Evolutionary conservation across 2,888 invertebrate species (phyloP), one percentile per base, ranked within the genome.

Genomic region (Perithous albicinctus): DNA sequence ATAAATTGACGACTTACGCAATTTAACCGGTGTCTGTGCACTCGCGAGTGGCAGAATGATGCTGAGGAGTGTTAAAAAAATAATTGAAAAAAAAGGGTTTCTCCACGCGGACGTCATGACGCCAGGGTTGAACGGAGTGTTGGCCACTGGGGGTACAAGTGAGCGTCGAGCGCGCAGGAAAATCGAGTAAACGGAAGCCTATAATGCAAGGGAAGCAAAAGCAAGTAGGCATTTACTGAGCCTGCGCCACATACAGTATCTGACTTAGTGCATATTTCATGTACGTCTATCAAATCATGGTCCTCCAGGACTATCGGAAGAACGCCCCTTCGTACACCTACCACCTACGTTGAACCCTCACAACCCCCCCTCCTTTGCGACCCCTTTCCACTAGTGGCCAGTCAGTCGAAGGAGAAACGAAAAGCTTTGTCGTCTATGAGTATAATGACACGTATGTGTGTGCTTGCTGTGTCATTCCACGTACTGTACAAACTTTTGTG

Each of bases 191-290:
- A 72, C 18, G 59, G 59, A n/a, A 63, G 10, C 26, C 29, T 12
- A 59, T 29, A 12, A 3, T 41, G 35, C 29, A 48, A 48, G 66
- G 29, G 46, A 46, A 15, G 59, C 20, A 18, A n/a, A n/a, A 61
- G 23, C 51, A 32, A 32, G 7, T 10, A 32, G 43, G 29, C 43
- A 54, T 69, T 56, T 76, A 76, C 79, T 63, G 82, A 77, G 77
- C 77, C 78, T 80, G 84, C 85, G 80, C 77, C 76, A 70, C 41
- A 29, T 41, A 51, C 59, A 7, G 15, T 79, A 54, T 69, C 43
- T 41, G 41, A 54, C 51, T 61, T 85, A 87, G 89, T 92, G 83
- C 91, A 92, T 91, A 89, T 91, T 91, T 83, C 82, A 90, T 87
- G 78, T 67, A 56, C 81, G 83, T 84, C 88, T 85, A 87, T 90